Evolutionary conservation across 2,888 invertebrate species (phyloP).

Genomic region (Cremastinae sp.): DNA sequence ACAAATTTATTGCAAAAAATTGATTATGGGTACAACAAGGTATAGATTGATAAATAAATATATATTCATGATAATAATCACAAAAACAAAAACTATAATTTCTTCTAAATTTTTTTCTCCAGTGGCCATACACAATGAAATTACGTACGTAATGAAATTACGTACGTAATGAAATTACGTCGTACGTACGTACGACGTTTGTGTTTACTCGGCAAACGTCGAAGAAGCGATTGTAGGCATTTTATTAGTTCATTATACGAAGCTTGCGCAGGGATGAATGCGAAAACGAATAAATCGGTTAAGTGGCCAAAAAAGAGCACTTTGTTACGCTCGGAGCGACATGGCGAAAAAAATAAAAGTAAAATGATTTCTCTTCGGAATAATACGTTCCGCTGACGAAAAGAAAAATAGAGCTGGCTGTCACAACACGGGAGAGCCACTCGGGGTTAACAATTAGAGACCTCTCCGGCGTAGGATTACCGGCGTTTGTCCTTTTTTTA

Average conservation of each 20-base stretch:
- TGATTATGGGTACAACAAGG: too few relatives aligned
- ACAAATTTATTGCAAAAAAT: too few relatives aligned
- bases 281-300: neutral
- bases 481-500: conserved; percentile 27
- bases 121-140: too few relatives aligned
- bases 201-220: too few relatives aligned
- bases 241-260: neutral
- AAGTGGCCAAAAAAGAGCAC: neutral
- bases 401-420: conserved; percentile 62
- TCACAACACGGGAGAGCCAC: conserved; percentile 64
- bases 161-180: too few relatives aligned
- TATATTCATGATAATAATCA: too few relatives aligned
- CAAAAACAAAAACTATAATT: too few relatives aligned
- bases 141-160: too few relatives aligned
- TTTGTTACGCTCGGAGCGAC: neutral
- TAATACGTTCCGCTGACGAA: neutral
- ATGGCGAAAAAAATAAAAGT: neutral
- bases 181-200: too few relatives aligned
- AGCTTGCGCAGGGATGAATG: too few relatives aligned
- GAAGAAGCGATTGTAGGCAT: neutral
- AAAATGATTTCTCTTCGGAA: neutral
- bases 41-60: too few relatives aligned
- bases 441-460: conserved; percentile 62
- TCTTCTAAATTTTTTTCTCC: too few relatives aligned
- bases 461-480: conserved; percentile 49